Evolutionary conservation across 1,140 invertebrate genomes (phyloP).

Genomic region (Drepana arcuata): DNA sequence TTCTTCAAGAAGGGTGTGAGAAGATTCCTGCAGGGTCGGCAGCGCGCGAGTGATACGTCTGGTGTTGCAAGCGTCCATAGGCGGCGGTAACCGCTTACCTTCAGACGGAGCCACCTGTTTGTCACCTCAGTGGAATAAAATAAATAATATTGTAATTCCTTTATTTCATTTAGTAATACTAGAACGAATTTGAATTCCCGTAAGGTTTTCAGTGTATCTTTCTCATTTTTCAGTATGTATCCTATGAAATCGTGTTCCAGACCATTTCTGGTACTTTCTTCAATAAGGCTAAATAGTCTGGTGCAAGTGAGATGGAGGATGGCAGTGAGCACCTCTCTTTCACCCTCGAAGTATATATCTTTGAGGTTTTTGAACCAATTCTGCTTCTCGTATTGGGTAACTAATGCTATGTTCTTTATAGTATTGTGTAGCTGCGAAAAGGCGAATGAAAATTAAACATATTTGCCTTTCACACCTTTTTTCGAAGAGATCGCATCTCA

Average conservation of each 20-base stretch:
- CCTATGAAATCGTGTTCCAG: slow-evolving; percentile 19
- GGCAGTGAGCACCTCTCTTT: slow-evolving; percentile 21
- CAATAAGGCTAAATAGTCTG: slow-evolving; percentile 28
- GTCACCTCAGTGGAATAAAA: too few species aligned
- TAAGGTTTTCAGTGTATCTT: slow-evolving; percentile 19
- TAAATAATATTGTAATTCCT: slow-evolving; percentile 5
- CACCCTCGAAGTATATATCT: slow-evolving; percentile 23
- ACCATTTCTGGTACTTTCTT: slow-evolving; percentile 21
- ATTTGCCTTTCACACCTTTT: too few species aligned
- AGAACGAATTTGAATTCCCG: slow-evolving; percentile 33
- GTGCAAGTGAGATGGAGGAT: slow-evolving; percentile 32
- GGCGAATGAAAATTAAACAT: too few species aligned
- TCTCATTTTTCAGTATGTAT: slow-evolving; percentile 24
- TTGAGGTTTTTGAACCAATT: slow-evolving; percentile 39
- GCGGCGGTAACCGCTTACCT: too few species aligned
- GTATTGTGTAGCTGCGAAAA: slow-evolving; percentile 41
- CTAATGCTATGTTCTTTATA: slow-evolving; percentile 30
- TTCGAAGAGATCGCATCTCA: too few species aligned
- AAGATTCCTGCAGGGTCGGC: too few species aligned
- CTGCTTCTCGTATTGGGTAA: slow-evolving; percentile 32
- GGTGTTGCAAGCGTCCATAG: too few species aligned
- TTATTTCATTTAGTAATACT: slow-evolving; percentile 23
- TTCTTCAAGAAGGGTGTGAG: too few species aligned
- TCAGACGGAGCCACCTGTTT: too few species aligned
- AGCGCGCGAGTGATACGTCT: too few species aligned